phyloP scores from a whole-genome alignment of 2,797 vertebrate genomes.

The Corythornis leucogaster region DNA sequence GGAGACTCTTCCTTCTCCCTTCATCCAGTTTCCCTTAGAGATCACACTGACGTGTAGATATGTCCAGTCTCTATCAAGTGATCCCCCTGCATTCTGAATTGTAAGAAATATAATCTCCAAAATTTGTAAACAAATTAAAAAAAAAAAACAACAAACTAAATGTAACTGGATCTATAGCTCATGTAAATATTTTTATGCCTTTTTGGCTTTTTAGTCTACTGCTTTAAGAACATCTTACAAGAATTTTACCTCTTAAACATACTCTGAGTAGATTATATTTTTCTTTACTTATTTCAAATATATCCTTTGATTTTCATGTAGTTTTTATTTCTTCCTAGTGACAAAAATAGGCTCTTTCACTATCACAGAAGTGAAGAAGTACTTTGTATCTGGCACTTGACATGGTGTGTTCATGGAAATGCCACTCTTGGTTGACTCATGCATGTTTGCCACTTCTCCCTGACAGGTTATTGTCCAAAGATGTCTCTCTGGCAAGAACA shows the following conservation, averaged over 20 bases:
- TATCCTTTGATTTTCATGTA: background rate
- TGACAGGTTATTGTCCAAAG: slow-evolving; percentile 94
- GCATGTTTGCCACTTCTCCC: background rate
- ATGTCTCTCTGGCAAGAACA: slow-evolving; percentile 92
- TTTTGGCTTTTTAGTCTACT: background rate
- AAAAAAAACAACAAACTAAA: background rate
- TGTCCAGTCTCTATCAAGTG: background rate
- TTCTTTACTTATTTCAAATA: background rate
- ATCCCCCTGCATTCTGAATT: background rate
- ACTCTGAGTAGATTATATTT: background rate
- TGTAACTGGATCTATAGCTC: background rate
- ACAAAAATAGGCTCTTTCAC: background rate
- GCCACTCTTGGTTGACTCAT: background rate
- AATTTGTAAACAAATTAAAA: background rate
- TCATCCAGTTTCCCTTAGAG: background rate
- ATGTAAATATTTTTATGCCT: background rate
- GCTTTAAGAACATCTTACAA: background rate
- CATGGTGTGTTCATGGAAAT: background rate
- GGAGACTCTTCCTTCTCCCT: background rate
- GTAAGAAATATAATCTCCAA: background rate
- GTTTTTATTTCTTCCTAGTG: background rate
- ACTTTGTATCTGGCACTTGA: background rate
- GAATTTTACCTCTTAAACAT: background rate
- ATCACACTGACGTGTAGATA: background rate
- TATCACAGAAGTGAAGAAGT: background rate